Percentiles rank a stretch among this genome's conserved stretches.
These are phyloP conservation scores for Ispidina lecontei DNA, from an alignment of 2,797 vertebrate genomes.

Conservation along the genomic window DNA sequence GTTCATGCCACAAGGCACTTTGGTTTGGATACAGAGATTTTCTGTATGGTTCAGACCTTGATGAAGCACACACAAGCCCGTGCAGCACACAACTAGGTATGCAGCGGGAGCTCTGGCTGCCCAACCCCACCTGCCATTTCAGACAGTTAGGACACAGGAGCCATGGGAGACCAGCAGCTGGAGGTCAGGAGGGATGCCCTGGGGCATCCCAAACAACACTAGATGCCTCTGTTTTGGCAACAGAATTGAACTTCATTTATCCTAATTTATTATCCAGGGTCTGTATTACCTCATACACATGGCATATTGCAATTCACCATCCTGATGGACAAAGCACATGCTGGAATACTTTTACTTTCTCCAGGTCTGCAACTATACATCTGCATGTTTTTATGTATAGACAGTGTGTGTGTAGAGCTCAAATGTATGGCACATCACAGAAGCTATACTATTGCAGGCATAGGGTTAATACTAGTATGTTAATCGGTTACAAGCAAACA, in stretches of 20 bases:
- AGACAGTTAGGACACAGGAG: neutral
- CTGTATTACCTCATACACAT: neutral
- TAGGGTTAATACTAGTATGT: neutral
- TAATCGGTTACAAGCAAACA: neutral
- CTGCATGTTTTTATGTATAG: neutral
- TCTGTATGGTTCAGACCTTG: neutral
- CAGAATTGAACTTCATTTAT: neutral
- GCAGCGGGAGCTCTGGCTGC: too few species aligned
- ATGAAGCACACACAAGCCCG: too few species aligned
- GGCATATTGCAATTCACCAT: neutral
- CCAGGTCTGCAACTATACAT: neutral
- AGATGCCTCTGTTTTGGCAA: neutral
- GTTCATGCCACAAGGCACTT: neutral
- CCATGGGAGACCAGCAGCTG: conserved; percentile 4
- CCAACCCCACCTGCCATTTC: too few species aligned
- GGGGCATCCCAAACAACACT: neutral
- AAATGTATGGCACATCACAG: neutral
- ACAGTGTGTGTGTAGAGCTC: neutral
- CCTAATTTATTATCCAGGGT: neutral
- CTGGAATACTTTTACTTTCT: neutral
- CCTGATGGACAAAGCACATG: neutral
- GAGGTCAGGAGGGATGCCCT: neutral
- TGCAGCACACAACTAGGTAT: too few species aligned
- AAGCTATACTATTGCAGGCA: neutral
- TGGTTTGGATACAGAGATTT: neutral